Evolutionary conservation across 2,888 invertebrate genomes (phyloP).

Genomic region (Iphiclides podalirius): DNA sequence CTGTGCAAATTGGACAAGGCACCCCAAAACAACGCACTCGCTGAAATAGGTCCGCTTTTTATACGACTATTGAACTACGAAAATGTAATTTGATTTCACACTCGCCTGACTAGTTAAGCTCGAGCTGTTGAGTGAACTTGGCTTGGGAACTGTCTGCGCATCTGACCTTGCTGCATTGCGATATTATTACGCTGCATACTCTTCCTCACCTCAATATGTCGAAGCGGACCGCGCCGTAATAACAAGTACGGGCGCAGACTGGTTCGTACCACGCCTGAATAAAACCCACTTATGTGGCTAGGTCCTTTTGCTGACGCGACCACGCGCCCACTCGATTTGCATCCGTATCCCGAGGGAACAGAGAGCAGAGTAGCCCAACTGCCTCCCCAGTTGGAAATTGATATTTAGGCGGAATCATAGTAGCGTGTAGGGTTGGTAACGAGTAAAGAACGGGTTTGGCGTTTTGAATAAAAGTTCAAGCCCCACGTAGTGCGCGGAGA

Average conservation of each 20-base stretch:
- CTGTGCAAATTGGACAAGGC: too few relatives aligned
- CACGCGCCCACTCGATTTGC: neutral
- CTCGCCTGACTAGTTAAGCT: too few relatives aligned
- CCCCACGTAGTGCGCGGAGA: neutral
- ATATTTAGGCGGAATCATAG: constrained; percentile 10
- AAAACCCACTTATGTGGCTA: constrained; percentile 11
- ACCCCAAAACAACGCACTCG: too few relatives aligned
- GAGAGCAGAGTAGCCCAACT: neutral
- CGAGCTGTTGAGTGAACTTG: too few relatives aligned
- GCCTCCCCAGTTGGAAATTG: neutral
- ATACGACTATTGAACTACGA: too few relatives aligned
- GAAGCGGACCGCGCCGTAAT: neutral
- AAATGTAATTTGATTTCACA: too few relatives aligned
- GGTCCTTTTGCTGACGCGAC: too few relatives aligned
- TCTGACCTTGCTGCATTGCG: too few relatives aligned
- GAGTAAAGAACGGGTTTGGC: neutral
- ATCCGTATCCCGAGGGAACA: neutral
- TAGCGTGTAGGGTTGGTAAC: constrained; percentile 3
- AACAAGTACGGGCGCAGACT: constrained; percentile 4
- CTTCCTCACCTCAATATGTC: too few relatives aligned
- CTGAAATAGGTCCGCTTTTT: too few relatives aligned
- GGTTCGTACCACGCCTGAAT: constrained; percentile 8
- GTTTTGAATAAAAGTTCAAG: neutral
- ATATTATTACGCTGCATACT: too few relatives aligned
- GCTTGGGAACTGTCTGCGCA: too few relatives aligned